Percentiles rank a stretch among this genome's conserved stretches.
Evolutionary conservation across 2,797 vertebrate species (phyloP).

Genomic region (Diplodus sargus): DNA sequence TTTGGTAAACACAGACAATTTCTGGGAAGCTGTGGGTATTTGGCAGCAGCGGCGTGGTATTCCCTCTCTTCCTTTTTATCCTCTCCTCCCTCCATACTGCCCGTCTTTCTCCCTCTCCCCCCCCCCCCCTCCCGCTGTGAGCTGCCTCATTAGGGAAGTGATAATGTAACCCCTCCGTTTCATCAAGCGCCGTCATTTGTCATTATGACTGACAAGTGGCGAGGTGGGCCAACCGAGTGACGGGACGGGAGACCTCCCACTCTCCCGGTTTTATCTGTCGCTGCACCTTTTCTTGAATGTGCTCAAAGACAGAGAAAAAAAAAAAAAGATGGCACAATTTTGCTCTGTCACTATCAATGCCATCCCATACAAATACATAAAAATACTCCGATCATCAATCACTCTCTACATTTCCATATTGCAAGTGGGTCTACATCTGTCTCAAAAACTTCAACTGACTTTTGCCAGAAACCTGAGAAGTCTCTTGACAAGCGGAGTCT

Average conservation of each 20-base stretch:
- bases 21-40: slow-evolving; percentile 54
- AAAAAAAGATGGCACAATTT: background rate
- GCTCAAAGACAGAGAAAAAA: background rate
- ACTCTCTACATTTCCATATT: slow-evolving; percentile 38
- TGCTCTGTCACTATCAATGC: background rate
- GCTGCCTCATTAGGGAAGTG: slow-evolving; percentile 80
- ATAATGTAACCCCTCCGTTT: slow-evolving; percentile 80
- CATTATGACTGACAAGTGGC: slow-evolving; percentile 81
- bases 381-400: slow-evolving; percentile 36
- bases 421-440: slow-evolving; percentile 32
- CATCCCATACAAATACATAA: slow-evolving; percentile 15
- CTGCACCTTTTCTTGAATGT: slow-evolving; percentile 8
- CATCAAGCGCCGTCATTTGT: slow-evolving; percentile 78
- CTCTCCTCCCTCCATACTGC: slow-evolving; percentile 57
- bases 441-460: slow-evolving; percentile 33
- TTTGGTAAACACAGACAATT: slow-evolving; percentile 55
- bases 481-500: slow-evolving; percentile 70
- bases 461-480: slow-evolving; percentile 71
- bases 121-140: slow-evolving; percentile 76
- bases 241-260: slow-evolving; percentile 49
- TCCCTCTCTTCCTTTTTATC: slow-evolving; percentile 54
- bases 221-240: slow-evolving; percentile 57
- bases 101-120: slow-evolving; percentile 52
- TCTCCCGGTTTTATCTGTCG: slow-evolving; percentile 18
- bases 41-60: slow-evolving; percentile 62